Evolutionary conservation across 2,113 vertebrate species (phyloP).

Genomic region (Lampris incognitus): DNA sequence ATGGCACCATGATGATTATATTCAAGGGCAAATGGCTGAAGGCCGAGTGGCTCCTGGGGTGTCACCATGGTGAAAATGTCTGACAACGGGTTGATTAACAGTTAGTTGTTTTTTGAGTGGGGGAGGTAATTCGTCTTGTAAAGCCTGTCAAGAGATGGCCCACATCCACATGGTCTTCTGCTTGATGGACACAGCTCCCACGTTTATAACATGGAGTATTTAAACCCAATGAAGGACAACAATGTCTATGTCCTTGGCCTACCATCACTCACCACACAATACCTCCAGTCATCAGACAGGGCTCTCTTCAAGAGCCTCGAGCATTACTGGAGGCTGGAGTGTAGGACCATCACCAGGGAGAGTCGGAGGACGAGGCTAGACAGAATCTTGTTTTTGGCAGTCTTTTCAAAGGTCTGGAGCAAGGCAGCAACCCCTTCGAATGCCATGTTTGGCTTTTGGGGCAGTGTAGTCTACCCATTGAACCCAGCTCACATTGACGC

Average conservation of each 20-base stretch:
- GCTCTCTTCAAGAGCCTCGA: constrained; percentile 24
- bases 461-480: not conserved
- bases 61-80: constrained; percentile 19
- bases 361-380: constrained; percentile 21
- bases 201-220: constrained; percentile 27
- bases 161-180: constrained; percentile 31
- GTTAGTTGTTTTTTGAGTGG: constrained; percentile 30
- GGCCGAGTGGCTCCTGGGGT: constrained; percentile 26
- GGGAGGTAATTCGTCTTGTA: constrained; percentile 12
- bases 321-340: constrained; percentile 33
- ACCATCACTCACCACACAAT: constrained; percentile 10
- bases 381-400: constrained; percentile 4
- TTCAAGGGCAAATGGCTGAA: constrained; percentile 43
- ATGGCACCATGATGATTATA: constrained; percentile 17
- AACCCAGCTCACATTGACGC: too few species aligned
- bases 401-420: constrained; percentile 24
- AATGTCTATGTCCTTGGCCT: constrained; percentile 14
- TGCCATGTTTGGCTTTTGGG: constrained; percentile 18
- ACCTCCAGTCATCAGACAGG: constrained; percentile 19
- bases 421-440: constrained; percentile 14
- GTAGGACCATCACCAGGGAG: constrained; percentile 12
- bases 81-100: constrained; percentile 39
- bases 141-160: constrained; percentile 26
- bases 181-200: constrained; percentile 22
- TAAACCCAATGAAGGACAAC: constrained; percentile 38